Base-by-base conservation (phyloP, 2,888 invertebrate species). In the Lasius fuliginosus region DNA sequence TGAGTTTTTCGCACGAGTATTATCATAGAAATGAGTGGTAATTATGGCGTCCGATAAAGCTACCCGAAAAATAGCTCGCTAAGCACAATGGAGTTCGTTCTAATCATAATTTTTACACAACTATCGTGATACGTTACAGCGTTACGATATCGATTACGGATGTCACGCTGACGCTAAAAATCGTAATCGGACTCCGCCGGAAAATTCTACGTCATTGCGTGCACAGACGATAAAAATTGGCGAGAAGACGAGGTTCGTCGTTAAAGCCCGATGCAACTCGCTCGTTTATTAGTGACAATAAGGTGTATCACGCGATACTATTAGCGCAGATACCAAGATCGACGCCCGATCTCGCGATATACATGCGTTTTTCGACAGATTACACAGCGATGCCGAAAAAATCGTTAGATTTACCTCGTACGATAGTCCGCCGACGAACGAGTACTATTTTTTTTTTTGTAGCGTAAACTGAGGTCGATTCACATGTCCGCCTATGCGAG, bases 351-450 rank as follows among this genome's bases (percentile, higher is more conserved):
- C 42, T 79, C 23, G 6, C 71, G 53, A 83, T 86, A 90, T 89
- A 85, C 49, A 23, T 42, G 60, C 30, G 62, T 74, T 82, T 82
- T 82, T 74, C 40, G 23, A 18, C 33, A 42, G 76, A 79, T 86
- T 83, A 85, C 9, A 27, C 67, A n/a, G 84, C 81, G 94, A 94
- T 94, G 92, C 68, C 83, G 84, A 71, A 87, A 88, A 90, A 90
- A 92, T 92, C 85, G 58, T 90, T 90, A 90, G 94, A 94, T 94
- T 94, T 94, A 94, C 94, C 94, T 94, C 89, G 81, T 74, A 85
- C 71, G 76, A 85, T 83, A 73, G 68, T 87, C 82, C 81, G 90
- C 88, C 69, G 73, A 82, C 82, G 67, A 86, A 73, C 69, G 73
- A 79, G n/a, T 85, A 86, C 85, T 92, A 89, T 87, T 90, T 92